Conservation (phyloP, 2,888 invertebrate genomes). For the Idaea dimidiata region DNA sequence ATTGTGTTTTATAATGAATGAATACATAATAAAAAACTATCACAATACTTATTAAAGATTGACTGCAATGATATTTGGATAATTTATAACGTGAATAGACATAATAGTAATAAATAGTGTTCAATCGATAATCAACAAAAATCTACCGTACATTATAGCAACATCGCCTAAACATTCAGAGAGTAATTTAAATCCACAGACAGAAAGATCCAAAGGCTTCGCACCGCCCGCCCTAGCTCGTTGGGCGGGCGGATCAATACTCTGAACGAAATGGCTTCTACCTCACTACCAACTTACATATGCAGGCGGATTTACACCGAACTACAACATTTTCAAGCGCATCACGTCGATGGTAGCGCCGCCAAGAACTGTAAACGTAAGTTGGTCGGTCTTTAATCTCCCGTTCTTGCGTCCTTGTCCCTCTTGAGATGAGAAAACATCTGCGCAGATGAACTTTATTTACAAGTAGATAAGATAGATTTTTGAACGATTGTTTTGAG, state of each 20-base stretch:
- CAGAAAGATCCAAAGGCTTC: neutral
- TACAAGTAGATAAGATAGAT: slow-evolving; percentile 8
- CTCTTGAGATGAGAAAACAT: slow-evolving; percentile 56
- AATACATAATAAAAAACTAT: too few relatives aligned
- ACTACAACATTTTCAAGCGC: neutral
- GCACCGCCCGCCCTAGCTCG: neutral
- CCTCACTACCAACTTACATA: neutral
- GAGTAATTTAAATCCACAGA: neutral
- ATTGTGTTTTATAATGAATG: too few relatives aligned
- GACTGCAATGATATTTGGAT: too few relatives aligned
- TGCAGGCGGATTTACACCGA: neutral
- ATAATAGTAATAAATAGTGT: too few relatives aligned
- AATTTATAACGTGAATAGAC: too few relatives aligned
- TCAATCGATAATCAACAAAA: too few relatives aligned
- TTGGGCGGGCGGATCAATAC: slow-evolving; percentile 1
- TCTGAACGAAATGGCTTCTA: neutral
- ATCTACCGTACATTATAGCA: neutral
- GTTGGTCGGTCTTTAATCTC: slow-evolving; percentile 51
- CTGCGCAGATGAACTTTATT: slow-evolving; percentile 30
- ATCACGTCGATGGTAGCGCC: neutral
- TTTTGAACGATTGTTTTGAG: neutral
- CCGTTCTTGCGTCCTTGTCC: slow-evolving; percentile 68
- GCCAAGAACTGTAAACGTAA: neutral
- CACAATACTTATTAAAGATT: too few relatives aligned
- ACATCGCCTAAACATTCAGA: neutral